These are phyloP conservation scores for Balaeniceps rex DNA, from an alignment of 2,113 vertebrate genomes.

Conservation along the genomic window DNA sequence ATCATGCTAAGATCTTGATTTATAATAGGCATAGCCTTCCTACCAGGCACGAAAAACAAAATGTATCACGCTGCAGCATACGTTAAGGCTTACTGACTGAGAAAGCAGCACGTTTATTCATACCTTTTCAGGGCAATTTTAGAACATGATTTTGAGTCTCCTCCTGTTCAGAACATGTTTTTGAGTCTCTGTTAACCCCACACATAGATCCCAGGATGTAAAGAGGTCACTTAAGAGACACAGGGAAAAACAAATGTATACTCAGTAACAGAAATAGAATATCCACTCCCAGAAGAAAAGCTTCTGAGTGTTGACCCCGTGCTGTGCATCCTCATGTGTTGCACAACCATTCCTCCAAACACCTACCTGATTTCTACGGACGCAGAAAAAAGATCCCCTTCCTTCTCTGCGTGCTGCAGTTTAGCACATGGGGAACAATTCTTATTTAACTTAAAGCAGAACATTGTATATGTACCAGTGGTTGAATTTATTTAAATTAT, in stretches of 20 bases:
- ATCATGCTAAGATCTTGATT: not conserved
- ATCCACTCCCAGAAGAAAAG: not conserved
- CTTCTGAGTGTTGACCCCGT: not conserved
- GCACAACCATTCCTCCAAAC: not conserved
- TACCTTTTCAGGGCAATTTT: not conserved
- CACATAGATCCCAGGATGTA: not conserved
- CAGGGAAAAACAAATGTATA: not conserved
- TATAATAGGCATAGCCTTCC: not conserved
- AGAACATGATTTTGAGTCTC: not conserved
- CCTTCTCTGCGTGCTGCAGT: not conserved
- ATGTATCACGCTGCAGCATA: not conserved
- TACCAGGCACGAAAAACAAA: not conserved
- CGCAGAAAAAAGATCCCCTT: not conserved
- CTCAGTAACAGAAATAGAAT: not conserved
- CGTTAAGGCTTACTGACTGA: not conserved
- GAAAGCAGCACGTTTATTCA: not conserved
- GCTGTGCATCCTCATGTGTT: not conserved
- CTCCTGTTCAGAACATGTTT: not conserved
- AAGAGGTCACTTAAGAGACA: not conserved
- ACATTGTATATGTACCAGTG: not conserved
- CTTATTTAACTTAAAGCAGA: not conserved
- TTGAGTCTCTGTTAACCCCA: not conserved
- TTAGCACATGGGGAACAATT: not conserved
- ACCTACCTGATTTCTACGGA: not conserved
- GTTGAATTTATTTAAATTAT: not conserved